Base-by-base conservation (phyloP, 1,140 invertebrate genomes). In the Drosophila ananassae region DNA sequence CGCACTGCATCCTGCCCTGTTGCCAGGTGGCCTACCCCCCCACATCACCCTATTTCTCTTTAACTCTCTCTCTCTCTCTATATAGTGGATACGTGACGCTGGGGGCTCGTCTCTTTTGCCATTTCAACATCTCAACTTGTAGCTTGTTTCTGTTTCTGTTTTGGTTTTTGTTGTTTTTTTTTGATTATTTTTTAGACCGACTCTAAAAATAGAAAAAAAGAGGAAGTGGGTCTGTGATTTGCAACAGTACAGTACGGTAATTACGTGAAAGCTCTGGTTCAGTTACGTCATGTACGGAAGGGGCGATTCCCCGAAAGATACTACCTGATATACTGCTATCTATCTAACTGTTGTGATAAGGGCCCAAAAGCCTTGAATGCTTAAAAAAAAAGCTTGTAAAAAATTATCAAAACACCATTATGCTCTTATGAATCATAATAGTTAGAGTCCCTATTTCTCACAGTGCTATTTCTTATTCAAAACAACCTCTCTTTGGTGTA, bases 91-190 rank as follows among this genome's bases (percentile, higher is more conserved):
- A 59, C 47, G 68, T 82, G 69, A 69, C 64, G 46, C 66, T 78
- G 59, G 82, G 82, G 82, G 82, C 82, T 82, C 78, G 82, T 64
- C 72, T 74, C 60, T 74, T 67, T 58, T 56, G 25, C 50, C 68
- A 56, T 73, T 74, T 41, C 25, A 51, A 50, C 25, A 37, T 37
- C 34, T 37, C 34, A 37, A 12, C 34, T 37, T 12, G 34, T 37
- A 10, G 34, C 58, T 67, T 46, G 47, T 63, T 64, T 63, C 13
- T 12, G 34, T 37, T 37, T 37, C 12, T 44, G 34, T 37, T 32
- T 67, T 64, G 77, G 53, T 22, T 50, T 64, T 48, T 47, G 53
- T 24, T 47, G 17, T 4, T 47, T 22, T 50, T 64, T 59, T 53
- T 56, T 21, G 32, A 46, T 52, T 56, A 60, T 39, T 68, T 55